phyloP scores from a whole-genome alignment of 1,140 invertebrate species.

The Rhizoglyphus robini region DNA sequence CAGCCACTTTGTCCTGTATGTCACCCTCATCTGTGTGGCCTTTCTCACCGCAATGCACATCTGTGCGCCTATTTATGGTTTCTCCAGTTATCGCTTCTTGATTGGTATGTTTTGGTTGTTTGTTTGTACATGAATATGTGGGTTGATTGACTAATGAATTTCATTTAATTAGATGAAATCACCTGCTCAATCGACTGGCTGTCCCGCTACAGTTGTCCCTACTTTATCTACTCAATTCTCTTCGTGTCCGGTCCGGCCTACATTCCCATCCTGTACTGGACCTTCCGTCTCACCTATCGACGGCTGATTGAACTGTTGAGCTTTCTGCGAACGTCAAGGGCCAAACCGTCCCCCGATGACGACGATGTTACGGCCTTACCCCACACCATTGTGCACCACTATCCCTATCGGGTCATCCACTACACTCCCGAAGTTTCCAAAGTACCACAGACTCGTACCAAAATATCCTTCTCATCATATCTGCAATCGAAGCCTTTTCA shows the following conservation, averaged over 20 bases:
- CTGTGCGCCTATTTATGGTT: slow-evolving; percentile 14
- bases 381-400: neutral
- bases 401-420: neutral
- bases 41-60: slow-evolving; percentile 6
- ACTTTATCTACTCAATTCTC: slow-evolving; percentile 4
- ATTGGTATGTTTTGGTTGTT: neutral
- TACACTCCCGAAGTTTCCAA: neutral
- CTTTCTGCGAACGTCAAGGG: neutral
- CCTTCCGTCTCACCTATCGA: neutral
- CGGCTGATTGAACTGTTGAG: neutral
- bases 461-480: no score
- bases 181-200: slow-evolving; percentile 16
- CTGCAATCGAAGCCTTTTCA: no score
- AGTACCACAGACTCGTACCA: no score
- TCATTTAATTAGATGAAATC: slow-evolving; percentile 1
- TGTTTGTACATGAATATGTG: neutral
- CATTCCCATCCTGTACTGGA: slow-evolving; percentile 1
- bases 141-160: neutral
- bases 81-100: neutral
- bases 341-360: neutral
- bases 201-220: slow-evolving; percentile 4
- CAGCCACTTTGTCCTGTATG: neutral
- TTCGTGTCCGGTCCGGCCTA: slow-evolving; percentile 1
- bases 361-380: neutral
- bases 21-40: neutral